These are phyloP conservation scores for Pterophyllum scalare DNA, from an alignment of 2,113 vertebrate species.

Conservation along the genomic window DNA sequence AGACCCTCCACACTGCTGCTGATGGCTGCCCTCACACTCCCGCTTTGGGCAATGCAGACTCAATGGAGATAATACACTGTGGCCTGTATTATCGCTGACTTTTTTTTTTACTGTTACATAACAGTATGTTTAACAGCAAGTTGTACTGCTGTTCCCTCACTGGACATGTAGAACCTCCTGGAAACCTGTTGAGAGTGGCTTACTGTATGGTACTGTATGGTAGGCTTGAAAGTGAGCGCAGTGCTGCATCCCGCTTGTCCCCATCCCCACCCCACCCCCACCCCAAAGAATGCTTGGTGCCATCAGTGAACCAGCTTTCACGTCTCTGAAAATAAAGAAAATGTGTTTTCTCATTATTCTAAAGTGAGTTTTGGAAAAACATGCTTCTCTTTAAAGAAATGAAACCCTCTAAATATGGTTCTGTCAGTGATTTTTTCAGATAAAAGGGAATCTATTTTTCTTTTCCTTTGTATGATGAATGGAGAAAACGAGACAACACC, in stretches of 20 bases:
- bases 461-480: slow-evolving; percentile 46
- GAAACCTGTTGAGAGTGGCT: slow-evolving; percentile 59
- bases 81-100: slow-evolving; percentile 53
- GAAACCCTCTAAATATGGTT: slow-evolving; percentile 66
- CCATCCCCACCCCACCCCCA: slow-evolving; percentile 72
- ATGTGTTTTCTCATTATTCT: slow-evolving; percentile 53
- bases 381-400: slow-evolving; percentile 39
- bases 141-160: slow-evolving; percentile 68
- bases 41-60: slow-evolving; percentile 83
- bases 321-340: slow-evolving; percentile 50
- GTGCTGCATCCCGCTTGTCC: slow-evolving; percentile 85
- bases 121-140: slow-evolving; percentile 65
- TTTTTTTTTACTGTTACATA: slow-evolving; percentile 77
- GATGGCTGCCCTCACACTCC: slow-evolving; percentile 57
- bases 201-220: slow-evolving; percentile 39
- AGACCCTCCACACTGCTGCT: slow-evolving; percentile 66
- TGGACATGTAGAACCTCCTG: slow-evolving; percentile 68
- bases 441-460: slow-evolving; percentile 74
- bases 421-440: slow-evolving; percentile 70
- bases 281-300: slow-evolving; percentile 90
- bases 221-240: slow-evolving; percentile 70
- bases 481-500: slow-evolving; percentile 19
- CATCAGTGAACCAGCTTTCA: slow-evolving; percentile 80
- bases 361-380: slow-evolving; percentile 53
- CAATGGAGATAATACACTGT: slow-evolving; percentile 92